Percentiles rank a stretch among this genome's conserved stretches.
These are phyloP conservation scores for Brachyistius frenatus DNA, from an alignment of 2,113 vertebrate species.

Conservation along the genomic window DNA sequence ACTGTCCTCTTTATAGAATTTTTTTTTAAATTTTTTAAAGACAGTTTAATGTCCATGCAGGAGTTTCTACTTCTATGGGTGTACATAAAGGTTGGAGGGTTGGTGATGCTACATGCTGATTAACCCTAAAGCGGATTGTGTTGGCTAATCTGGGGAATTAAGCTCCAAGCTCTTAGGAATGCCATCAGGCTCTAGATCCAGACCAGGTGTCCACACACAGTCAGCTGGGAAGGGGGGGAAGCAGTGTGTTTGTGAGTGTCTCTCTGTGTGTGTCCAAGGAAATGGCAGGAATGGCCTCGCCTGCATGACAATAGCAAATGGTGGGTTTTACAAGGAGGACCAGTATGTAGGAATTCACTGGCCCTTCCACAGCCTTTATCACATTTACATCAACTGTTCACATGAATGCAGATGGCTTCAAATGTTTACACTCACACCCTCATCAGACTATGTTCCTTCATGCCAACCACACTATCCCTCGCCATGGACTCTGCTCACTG, in stretches of 20 bases:
- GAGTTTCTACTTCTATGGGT: slow-evolving; percentile 20
- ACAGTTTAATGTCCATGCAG: slow-evolving; percentile 4
- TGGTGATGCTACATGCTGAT: slow-evolving; percentile 57
- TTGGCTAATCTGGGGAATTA: slow-evolving; percentile 74
- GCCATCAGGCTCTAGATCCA: slow-evolving; percentile 50
- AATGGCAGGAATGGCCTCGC: slow-evolving; percentile 41
- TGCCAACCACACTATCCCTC: slow-evolving; percentile 20
- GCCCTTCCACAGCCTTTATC: slow-evolving; percentile 44
- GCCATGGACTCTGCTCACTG: slow-evolving; percentile 22
- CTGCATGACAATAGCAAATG: slow-evolving; percentile 65
- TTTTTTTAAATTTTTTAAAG: slow-evolving; percentile 13
- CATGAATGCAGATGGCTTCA: slow-evolving; percentile 46
- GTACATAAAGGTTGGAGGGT: slow-evolving; percentile 11
- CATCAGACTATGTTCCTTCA: slow-evolving; percentile 25
- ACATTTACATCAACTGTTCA: slow-evolving; percentile 59
- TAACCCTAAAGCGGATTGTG: slow-evolving; percentile 66
- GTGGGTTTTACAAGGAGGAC: slow-evolving; percentile 46
- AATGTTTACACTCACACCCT: slow-evolving; percentile 52
- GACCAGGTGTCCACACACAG: slow-evolving; percentile 75
- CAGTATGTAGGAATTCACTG: slow-evolving; percentile 62
- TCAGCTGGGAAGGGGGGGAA: slow-evolving; percentile 27
- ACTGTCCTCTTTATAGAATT: not conserved
- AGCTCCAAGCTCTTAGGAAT: slow-evolving; percentile 60
- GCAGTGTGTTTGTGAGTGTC: slow-evolving; percentile 9
- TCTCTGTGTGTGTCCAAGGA: slow-evolving; percentile 39